Percentiles rank a stretch among this genome's conserved stretches.
These are phyloP conservation scores for Panzeria rudis DNA, from an alignment of 2,888 invertebrate species.

Conservation along the genomic window DNA sequence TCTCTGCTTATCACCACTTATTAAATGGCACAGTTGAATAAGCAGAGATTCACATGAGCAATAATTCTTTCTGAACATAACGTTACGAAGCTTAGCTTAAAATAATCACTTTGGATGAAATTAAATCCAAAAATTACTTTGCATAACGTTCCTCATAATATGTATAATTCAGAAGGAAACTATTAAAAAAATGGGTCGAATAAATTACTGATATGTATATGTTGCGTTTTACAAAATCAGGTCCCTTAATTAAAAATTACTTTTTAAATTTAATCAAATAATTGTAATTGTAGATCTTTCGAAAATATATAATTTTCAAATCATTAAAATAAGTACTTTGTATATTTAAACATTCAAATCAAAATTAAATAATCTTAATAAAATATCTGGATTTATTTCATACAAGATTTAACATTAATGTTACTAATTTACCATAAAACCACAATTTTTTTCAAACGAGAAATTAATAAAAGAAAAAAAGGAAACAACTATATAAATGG, in stretches of 20 bases:
- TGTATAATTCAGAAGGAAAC: too few relatives aligned
- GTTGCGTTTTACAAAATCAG: too few relatives aligned
- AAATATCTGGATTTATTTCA: conserved; percentile 31
- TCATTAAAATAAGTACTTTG: neutral
- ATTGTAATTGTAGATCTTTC: conserved; percentile 9
- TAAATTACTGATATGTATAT: too few relatives aligned
- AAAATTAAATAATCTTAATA: conserved; percentile 35
- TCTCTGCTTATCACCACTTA: too few relatives aligned
- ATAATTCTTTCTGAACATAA: too few relatives aligned
- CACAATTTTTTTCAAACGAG: conserved; percentile 63
- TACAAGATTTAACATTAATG: conserved; percentile 71
- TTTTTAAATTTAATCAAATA: conserved; percentile 3
- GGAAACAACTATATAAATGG: neutral
- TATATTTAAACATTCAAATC: conserved; percentile 35
- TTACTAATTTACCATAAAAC: conserved; percentile 75
- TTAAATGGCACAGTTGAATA: too few relatives aligned
- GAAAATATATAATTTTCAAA: neutral
- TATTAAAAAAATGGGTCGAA: too few relatives aligned
- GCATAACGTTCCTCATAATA: too few relatives aligned
- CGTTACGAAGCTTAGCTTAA: too few relatives aligned
- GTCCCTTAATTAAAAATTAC: neutral
- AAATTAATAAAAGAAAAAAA: conserved; percentile 24
- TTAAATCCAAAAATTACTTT: too few relatives aligned
- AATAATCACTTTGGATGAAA: too few relatives aligned
- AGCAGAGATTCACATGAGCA: too few relatives aligned